Conservation (phyloP, 1,140 invertebrate species). For the Drosophila ogumai region DNA sequence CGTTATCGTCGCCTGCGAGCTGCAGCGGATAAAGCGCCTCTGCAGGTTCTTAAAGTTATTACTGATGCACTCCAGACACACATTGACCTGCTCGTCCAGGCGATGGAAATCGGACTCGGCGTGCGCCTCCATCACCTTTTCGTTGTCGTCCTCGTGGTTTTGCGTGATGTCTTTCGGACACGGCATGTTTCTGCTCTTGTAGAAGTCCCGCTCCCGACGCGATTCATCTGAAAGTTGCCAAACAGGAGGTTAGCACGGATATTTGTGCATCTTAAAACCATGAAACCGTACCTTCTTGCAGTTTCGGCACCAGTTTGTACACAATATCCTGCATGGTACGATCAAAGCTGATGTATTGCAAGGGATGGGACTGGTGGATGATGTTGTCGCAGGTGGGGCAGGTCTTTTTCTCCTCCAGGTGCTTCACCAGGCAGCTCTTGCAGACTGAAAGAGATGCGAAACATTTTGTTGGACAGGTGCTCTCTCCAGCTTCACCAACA, state of each 20-base stretch:
- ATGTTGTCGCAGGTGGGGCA: conserved; percentile 98
- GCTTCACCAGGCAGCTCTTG: conserved; percentile 98
- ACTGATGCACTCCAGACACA: conserved; percentile 94
- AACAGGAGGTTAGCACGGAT: neutral
- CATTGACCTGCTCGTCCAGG: conserved; percentile 97
- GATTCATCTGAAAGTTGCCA: conserved; percentile 90
- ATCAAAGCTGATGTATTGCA: conserved; percentile 98
- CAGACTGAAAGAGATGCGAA: conserved; percentile 90
- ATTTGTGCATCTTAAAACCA: neutral
- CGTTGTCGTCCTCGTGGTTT: conserved; percentile 85
- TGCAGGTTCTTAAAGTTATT: conserved; percentile 94
- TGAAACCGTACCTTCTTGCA: conserved; percentile 92
- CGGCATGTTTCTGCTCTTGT: conserved; percentile 91
- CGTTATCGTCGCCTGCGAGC: conserved; percentile 97
- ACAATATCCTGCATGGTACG: conserved; percentile 99
- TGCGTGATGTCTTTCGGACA: conserved; percentile 95
- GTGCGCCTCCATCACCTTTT: conserved; percentile 87
- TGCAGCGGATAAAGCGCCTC: conserved; percentile 95
- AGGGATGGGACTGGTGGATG: conserved; percentile 98
- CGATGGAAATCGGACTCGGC: conserved; percentile 96
- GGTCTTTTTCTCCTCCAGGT: conserved; percentile 98
- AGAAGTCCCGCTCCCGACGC: conserved; percentile 94
- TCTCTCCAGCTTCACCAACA: neutral
- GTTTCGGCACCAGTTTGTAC: conserved; percentile 97
- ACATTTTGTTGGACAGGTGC: conserved; percentile 6